Evolutionary conservation across 2,797 vertebrate species (phyloP), one percentile per base, ranked within the genome.

Genomic region (Apodemus agrarius): DNA sequence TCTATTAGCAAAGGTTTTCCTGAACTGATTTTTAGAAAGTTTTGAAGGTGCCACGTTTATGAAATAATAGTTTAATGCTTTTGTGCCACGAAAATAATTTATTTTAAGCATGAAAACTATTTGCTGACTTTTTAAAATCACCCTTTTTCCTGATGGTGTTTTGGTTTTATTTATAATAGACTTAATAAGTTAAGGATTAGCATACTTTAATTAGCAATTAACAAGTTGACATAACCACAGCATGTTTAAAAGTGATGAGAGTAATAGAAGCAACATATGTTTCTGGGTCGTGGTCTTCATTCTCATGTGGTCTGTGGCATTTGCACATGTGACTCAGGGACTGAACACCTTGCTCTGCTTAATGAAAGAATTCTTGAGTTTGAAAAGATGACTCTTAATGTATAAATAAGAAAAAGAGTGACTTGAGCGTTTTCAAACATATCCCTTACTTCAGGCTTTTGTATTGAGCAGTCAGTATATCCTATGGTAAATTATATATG

Each of bases 11-110:
- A 29, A 67, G 37, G 74, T 12, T 82, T 90, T 95, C 59, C 74
- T 22, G 9, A 91, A 46, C 89, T 82, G 29, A 63, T 21, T 17
- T 90, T 93, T 95, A 93, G 81, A 69, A 95, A 94, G 72, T 82
- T 91, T 90, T 26, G 21, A 88, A 59, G 85, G 26, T 8, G 22
- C 16, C 37, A 88, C 88, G 40, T 82, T 82, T 84, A 61, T 90
- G 34, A 92, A 80, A 91, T 93, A 46, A 90, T 79, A 95, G 69
- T 65, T 94, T 57, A 67, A 29, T 54, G 26, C 31, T 92, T 92
- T 85, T 88, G 24, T 97, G 57, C 65, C 49, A 83, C 11, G 88
- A 84, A 76, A 93, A 43, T 31, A 81, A 86, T 72, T 97, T 43
- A 81, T 86, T 79, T 97, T 91, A 87, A 80, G 91, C 26, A 5